Conservation (phyloP, 2,797 vertebrate species). For the Cuculus canorus region DNA sequence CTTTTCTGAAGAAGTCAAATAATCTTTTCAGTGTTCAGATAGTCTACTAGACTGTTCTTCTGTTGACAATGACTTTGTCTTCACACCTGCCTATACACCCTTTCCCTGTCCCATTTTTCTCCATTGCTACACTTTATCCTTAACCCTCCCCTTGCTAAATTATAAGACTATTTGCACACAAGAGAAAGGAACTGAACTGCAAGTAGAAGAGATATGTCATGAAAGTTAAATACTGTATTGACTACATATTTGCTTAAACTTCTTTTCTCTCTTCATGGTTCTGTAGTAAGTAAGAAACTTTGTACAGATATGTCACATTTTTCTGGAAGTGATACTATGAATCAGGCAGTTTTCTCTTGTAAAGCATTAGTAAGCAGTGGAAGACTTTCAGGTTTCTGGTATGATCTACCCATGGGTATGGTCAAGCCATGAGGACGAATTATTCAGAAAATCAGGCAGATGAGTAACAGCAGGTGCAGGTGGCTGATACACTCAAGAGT, state of each 20-base stretch:
- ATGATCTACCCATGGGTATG: not conserved
- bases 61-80: not conserved
- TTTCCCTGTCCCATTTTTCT: not conserved
- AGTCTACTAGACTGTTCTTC: not conserved
- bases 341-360: not conserved
- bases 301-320: not conserved
- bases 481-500: not conserved
- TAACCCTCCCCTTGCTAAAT: not conserved
- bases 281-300: not conserved
- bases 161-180: not conserved
- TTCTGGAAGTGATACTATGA: not conserved
- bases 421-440: not conserved
- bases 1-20: not conserved
- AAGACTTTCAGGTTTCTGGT: not conserved
- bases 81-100: not conserved
- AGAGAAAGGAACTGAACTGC: not conserved
- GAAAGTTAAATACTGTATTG: not conserved
- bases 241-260: not conserved
- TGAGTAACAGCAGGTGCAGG: not conserved
- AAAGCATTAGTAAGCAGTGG: not conserved
- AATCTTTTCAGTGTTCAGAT: not conserved
- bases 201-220: not conserved
- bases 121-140: not conserved
- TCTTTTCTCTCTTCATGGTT: not conserved
- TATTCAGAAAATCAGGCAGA: not conserved